Evolutionary conservation across 2,888 invertebrate species (phyloP).

Genomic region (Euplexia lucipara): DNA sequence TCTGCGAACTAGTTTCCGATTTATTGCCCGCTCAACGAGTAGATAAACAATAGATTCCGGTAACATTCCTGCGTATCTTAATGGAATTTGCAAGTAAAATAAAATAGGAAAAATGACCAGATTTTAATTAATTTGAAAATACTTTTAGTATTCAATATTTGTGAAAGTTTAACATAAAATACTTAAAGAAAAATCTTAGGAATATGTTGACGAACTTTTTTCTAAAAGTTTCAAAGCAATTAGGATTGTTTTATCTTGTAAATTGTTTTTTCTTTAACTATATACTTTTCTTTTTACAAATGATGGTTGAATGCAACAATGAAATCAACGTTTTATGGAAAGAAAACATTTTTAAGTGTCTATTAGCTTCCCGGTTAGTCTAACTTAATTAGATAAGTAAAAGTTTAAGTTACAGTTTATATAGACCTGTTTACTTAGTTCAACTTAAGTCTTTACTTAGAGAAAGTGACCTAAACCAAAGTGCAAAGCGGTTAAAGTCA

Average conservation of each 20-base stretch:
- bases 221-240: background rate
- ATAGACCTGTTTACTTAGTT: slow-evolving; percentile 63
- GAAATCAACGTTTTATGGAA: background rate
- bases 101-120: slow-evolving; percentile 28
- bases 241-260: background rate
- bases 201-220: background rate
- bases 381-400: slow-evolving; percentile 60
- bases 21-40: slow-evolving; percentile 55
- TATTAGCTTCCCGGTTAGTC: slow-evolving; percentile 22
- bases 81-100: slow-evolving; percentile 44
- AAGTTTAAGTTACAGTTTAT: slow-evolving; percentile 58
- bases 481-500: slow-evolving; percentile 72
- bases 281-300: background rate
- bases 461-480: slow-evolving; percentile 76
- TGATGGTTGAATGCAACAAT: background rate
- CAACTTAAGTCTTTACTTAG: slow-evolving; percentile 64
- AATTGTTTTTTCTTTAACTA: background rate
- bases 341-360: slow-evolving; percentile 4
- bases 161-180: slow-evolving; percentile 13
- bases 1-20: slow-evolving; percentile 65
- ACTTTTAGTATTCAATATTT: slow-evolving; percentile 19
- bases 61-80: slow-evolving; percentile 57
- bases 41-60: slow-evolving; percentile 66
- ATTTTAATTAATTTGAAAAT: background rate
- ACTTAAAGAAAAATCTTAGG: background rate